Percentiles rank a stretch among this genome's conserved stretches.
phyloP scores from a whole-genome alignment of 2,888 invertebrate genomes.

The Colostygia pectinataria region DNA sequence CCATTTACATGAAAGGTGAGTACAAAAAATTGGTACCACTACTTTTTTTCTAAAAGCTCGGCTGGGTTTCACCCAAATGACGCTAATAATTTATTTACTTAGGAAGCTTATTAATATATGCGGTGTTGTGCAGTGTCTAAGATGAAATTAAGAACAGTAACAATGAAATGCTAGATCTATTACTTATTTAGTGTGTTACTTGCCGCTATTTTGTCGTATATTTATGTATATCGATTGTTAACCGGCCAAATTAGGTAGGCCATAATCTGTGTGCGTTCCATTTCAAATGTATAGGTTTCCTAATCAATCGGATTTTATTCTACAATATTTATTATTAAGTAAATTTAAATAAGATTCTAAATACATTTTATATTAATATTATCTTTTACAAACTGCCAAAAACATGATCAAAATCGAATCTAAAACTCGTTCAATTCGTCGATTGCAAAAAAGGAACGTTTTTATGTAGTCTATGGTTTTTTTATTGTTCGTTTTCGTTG shows the following conservation, averaged over 20 bases:
- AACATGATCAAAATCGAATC: neutral
- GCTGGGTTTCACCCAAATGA: constrained; percentile 45
- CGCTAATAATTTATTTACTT: constrained; percentile 32
- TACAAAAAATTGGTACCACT: constrained; percentile 77
- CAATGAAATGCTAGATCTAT: constrained; percentile 53
- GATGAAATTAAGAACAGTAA: constrained; percentile 42
- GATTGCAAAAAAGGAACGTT: constrained; percentile 43
- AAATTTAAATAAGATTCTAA: neutral
- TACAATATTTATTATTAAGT: neutral
- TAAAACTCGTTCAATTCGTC: constrained; percentile 7
- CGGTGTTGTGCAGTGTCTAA: constrained; percentile 26
- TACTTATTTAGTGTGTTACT: constrained; percentile 63
- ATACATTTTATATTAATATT: too few species aligned
- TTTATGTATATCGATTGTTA: constrained; percentile 61
- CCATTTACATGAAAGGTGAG: constrained; percentile 83
- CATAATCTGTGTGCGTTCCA: constrained; percentile 55
- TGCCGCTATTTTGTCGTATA: constrained; percentile 73
- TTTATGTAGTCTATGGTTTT: constrained; percentile 68
- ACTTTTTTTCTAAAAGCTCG: constrained; percentile 59
- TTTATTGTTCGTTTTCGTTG: constrained; percentile 39
- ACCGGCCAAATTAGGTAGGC: constrained; percentile 60
- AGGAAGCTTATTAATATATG: constrained; percentile 14
- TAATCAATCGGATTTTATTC: constrained; percentile 21
- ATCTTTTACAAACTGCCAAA: too few species aligned
- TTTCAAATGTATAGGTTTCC: constrained; percentile 42